These are phyloP conservation scores for Loripinus fragilis DNA, from an alignment of 2,888 invertebrate genomes.

Conservation along the genomic window DNA sequence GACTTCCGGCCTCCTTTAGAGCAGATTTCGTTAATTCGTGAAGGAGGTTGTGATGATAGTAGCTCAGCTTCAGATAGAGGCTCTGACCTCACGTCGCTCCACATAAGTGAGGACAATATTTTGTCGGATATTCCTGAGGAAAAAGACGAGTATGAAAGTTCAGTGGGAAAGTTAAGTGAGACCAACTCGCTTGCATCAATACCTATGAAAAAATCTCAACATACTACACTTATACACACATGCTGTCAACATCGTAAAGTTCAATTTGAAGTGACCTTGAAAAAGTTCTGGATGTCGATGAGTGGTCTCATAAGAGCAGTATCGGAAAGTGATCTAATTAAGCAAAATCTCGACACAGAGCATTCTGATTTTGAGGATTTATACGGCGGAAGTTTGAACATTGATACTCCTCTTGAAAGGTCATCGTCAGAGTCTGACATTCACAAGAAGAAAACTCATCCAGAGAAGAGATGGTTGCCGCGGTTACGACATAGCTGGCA, in stretches of 20 bases:
- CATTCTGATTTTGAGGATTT: constrained; percentile 54
- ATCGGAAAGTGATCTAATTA: constrained; percentile 47
- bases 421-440: constrained; percentile 62
- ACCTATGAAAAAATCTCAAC: constrained; percentile 28
- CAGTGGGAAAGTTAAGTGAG: constrained; percentile 54
- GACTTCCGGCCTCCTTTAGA: constrained; percentile 44
- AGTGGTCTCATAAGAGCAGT: constrained; percentile 56
- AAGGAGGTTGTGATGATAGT: constrained; percentile 50
- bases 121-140: constrained; percentile 77
- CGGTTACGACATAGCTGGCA: constrained; percentile 44
- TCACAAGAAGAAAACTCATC: constrained; percentile 44
- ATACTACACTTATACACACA: constrained; percentile 21
- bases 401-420: constrained; percentile 58
- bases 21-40: constrained; percentile 38
- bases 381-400: constrained; percentile 56
- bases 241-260: constrained; percentile 14
- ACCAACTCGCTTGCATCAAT: constrained; percentile 47
- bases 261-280: constrained; percentile 43
- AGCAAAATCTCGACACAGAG: constrained; percentile 38
- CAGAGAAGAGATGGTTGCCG: constrained; percentile 52
- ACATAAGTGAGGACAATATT: constrained; percentile 73
- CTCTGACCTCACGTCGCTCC: constrained; percentile 60
- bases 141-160: constrained; percentile 66
- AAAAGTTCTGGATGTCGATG: constrained; percentile 59
- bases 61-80: constrained; percentile 57